Conservation (phyloP, 2,797 vertebrate species). For the Holocentrus rufus region DNA sequence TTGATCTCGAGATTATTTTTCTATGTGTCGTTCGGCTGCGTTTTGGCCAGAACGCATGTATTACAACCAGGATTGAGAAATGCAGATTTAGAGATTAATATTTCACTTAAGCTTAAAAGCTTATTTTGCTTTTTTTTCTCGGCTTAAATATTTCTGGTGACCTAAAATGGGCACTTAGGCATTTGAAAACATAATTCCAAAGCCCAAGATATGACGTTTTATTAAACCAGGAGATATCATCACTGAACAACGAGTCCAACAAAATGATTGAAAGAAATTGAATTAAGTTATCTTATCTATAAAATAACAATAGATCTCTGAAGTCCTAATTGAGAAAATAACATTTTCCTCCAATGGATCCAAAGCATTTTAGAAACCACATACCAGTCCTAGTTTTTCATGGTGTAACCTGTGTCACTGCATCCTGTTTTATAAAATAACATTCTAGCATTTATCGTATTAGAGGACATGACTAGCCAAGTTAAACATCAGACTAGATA, state of each 20-base stretch:
- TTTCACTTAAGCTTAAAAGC: conserved; percentile 70
- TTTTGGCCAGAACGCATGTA: conserved; percentile 41
- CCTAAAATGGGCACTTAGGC: conserved; percentile 40
- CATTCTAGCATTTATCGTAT: no score
- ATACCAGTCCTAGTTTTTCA: background rate
- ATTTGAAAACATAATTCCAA: background rate
- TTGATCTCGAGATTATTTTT: conserved; percentile 28
- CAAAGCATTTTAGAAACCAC: background rate
- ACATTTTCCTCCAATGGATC: background rate
- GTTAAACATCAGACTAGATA: no score
- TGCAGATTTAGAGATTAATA: conserved; percentile 74
- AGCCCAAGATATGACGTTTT: background rate
- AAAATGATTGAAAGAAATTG: conserved; percentile 2
- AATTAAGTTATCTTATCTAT: no score
- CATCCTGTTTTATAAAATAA: background rate
- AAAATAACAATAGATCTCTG: no score
- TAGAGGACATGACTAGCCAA: no score
- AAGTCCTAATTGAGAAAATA: no score
- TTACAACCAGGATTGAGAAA: conserved; percentile 67
- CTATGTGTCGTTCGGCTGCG: background rate
- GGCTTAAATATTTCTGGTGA: conserved; percentile 52
- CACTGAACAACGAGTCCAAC: background rate
- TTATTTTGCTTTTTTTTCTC: conserved; percentile 8
- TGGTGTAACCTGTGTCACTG: background rate
- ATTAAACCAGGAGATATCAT: conserved; percentile 1